phyloP scores from a whole-genome alignment of 2,113 vertebrate genomes.

The Oreocharis arfaki region DNA sequence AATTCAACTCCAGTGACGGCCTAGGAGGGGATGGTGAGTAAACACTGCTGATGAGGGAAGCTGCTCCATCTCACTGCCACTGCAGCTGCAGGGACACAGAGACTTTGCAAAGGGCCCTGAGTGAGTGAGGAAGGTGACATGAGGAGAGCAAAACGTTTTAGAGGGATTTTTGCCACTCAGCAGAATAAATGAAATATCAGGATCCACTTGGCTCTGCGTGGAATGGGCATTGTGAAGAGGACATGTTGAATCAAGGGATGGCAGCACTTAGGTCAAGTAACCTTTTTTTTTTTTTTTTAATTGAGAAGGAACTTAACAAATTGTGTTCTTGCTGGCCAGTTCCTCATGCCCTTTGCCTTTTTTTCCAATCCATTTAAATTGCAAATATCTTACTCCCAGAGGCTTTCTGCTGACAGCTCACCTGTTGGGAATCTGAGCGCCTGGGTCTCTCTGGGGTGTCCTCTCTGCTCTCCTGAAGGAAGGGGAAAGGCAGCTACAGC shows the following conservation, averaged over 20 bases:
- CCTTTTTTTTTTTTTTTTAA: neutral
- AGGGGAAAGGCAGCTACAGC: neutral
- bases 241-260: neutral
- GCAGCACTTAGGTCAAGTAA: neutral
- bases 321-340: neutral
- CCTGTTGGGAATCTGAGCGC: neutral
- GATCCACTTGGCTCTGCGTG: neutral
- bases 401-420: neutral
- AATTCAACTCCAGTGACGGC: neutral
- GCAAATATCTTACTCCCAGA: neutral
- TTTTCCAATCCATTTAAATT: conserved; percentile 8
- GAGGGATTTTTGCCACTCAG: neutral
- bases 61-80: neutral
- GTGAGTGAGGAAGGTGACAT: neutral
- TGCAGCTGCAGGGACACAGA: neutral
- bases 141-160: neutral
- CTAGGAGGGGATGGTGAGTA: neutral
- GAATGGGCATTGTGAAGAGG: neutral
- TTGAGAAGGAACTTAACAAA: neutral
- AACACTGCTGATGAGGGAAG: neutral
- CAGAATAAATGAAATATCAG: neutral
- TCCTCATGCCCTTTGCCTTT: neutral
- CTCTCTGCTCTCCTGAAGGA: neutral
- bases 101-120: neutral
- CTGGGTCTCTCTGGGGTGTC: neutral